A percentile compares a stretch with the other conserved stretches of the same genome.
phyloP scores from a whole-genome alignment of 1,140 invertebrate genomes.

The Cotesia chilonis region DNA sequence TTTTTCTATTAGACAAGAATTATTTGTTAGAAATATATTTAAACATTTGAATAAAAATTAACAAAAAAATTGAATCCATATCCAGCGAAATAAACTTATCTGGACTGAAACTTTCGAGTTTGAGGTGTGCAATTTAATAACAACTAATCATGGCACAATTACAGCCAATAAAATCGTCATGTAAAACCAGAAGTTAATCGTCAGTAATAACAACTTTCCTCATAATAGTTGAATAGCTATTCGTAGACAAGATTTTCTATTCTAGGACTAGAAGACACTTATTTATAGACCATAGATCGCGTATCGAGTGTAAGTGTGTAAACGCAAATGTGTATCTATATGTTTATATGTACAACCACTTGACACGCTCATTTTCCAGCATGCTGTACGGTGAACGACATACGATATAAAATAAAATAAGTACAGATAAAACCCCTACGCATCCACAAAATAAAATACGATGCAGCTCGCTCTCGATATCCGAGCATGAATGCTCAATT shows the following conservation, averaged over 20 bases:
- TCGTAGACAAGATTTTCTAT: conserved; percentile 55
- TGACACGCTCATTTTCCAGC: conserved; percentile 29
- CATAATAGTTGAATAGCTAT: conserved; percentile 31
- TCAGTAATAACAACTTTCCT: conserved; percentile 31
- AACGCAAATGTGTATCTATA: no score
- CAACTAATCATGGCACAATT: no score
- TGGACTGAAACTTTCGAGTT: no score
- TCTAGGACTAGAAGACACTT: conserved; percentile 49
- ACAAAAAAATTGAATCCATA: no score
- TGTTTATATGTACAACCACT: conserved; percentile 6
- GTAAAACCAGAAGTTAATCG: background rate
- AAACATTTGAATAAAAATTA: no score
- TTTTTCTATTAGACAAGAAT: no score
- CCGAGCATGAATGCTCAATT: no score
- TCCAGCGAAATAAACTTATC: no score
- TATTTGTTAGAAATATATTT: no score
- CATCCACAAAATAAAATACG: background rate
- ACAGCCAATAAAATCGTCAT: background rate
- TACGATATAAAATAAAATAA: background rate
- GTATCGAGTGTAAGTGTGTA: conserved; percentile 30
- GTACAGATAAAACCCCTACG: background rate
- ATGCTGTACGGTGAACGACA: background rate
- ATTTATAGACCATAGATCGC: conserved; percentile 55
- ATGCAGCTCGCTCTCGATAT: background rate
- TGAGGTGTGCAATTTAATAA: no score